Base-by-base conservation (phyloP, 2,113 vertebrate genomes). In the Tachycineta bicolor region DNA sequence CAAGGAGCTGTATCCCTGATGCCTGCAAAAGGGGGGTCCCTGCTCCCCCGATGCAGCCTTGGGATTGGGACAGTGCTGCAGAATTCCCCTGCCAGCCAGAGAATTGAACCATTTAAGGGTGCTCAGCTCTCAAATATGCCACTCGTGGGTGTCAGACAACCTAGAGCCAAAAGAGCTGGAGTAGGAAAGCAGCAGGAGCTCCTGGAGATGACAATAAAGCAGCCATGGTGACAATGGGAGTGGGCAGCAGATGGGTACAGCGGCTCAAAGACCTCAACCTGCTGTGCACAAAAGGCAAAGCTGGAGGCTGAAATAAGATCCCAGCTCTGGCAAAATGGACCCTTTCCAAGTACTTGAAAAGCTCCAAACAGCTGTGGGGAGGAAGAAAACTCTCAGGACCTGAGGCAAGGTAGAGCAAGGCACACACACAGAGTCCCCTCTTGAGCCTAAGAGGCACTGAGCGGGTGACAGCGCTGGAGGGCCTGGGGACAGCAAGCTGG, bases 281-380 rank as follows among this genome's bases (percentile, higher is more conserved):
- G 22, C 74, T 33, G 68, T 1, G 1, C 16, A 84, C 85, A 71
- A 87, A 90, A 87, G 92, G 83, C 79, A 71, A 96, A 95, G 91
- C 91, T 77, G 92, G 85, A 93, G 83, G 49, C 84, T 93, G 97
- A 97, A 97, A 96, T 81, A 74, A 96, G 97, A 93, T 31, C 52
- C 90, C 39, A 77, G 83, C 97, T 91, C 96, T 93, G 76, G 95
- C 64, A 75, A 86, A 94, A 96, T 85, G 94, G 94, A 97, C 83
- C 69, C 26, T 88, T 94, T 97, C 97, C 97, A 98, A 97, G 94
- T 60, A 77, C 75, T 76, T 81, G 49, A 85, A 86, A 88, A 98
- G 52, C 69, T 91, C 49, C 90, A 88, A 95, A 87, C 92, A 98
- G 97, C 97, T 98, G 98, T 76, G 94, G 82, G 41, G 91, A 95